Evolutionary conservation across 2,113 vertebrate species (phyloP).

Genomic region (Cebus imitator): DNA sequence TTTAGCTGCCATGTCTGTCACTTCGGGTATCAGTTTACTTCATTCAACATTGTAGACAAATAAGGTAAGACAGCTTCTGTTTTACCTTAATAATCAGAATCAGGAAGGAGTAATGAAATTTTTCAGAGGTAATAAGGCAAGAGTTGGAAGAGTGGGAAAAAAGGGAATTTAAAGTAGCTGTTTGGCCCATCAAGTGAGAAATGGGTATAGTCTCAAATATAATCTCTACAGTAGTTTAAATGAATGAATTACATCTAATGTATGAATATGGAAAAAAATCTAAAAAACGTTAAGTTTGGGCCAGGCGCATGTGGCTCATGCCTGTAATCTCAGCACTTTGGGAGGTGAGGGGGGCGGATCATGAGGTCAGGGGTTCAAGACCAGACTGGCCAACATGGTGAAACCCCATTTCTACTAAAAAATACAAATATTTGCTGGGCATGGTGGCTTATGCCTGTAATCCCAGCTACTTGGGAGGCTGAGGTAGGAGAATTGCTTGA

Average conservation of each 20-base stretch:
- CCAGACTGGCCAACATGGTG: too few species aligned
- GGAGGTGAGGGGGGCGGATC: too few species aligned
- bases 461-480: too few species aligned
- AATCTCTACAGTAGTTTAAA: constrained; percentile 15
- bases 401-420: too few species aligned
- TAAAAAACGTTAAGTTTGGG: neutral
- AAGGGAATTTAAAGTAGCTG: neutral
- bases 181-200: neutral
- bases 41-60: neutral
- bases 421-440: too few species aligned
- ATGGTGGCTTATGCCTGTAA: too few species aligned
- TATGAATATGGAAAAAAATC: neutral
- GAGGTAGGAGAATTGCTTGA: too few species aligned
- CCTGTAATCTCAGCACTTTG: too few species aligned
- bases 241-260: neutral
- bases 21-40: neutral
- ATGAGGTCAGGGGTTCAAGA: too few species aligned
- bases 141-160: neutral
- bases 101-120: neutral
- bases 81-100: neutral
- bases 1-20: neutral
- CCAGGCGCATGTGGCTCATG: too few species aligned
- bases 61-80: neutral
- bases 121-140: neutral
- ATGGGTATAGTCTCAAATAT: neutral